Base-by-base conservation (phyloP, 1,140 invertebrate species). In the Frieseomelitta varia region DNA sequence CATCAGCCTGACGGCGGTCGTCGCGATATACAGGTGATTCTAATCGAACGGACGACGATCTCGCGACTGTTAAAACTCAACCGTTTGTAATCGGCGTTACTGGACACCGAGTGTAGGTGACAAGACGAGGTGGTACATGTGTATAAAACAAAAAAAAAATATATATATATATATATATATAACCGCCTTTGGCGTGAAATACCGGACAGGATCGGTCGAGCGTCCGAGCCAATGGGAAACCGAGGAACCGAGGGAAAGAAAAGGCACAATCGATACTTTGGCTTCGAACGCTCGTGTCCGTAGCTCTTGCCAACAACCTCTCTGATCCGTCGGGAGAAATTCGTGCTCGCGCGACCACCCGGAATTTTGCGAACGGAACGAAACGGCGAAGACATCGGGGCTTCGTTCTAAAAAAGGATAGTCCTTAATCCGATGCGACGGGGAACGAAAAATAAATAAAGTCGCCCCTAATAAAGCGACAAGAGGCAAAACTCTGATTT, bases 21-120 rank as follows among this genome's bases (percentile, higher is more conserved):
- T 94, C 84, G 93, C 90, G 72, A 89, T 92, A 87, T 92, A 94
- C 91, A 95, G 94, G 93, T 95, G 94, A 95, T 95, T 95, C 91
- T 95, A 94, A 95, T 87, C 85, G 84, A 89, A 84, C 84, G 74
- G 75, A 81, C 80, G 82, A 89, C 78, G 85, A 86, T 71, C 87
- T 89, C 76, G 69, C 77, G 85, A 88, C 77, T 83, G 73, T 86
- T 85, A 78, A 86, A 78, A 77, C 11, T 61, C 68, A 63, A 67
- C 84, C 39, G 58, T 74, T 84, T 79, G 53, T 80, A 78, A 63
- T 79, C 67, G 56, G 76, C 75, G 63, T 61, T 82, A 81, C 30
- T 72, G 84, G 87, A 88, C 87, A 83, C 83, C 78, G 79, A 47
- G 39, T 69, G 86, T 61, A 74, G 67, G 74, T 88, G 82, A 75